These are phyloP conservation scores for Nipponia nippon DNA, from an alignment of 2,113 vertebrate genomes.

Conservation along the genomic window DNA sequence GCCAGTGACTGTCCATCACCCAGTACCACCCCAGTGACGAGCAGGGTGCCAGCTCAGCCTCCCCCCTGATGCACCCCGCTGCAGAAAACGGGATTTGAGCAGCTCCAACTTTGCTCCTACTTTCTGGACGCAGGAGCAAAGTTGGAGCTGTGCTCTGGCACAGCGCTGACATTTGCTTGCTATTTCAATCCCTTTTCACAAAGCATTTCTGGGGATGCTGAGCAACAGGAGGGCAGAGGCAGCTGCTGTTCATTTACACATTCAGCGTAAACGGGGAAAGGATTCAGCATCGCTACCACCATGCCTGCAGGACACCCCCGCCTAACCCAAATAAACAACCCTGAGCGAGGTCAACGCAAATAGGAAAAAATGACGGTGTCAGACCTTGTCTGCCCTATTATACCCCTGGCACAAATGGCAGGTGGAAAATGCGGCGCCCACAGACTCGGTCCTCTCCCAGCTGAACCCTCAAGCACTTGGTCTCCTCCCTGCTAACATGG, in stretches of 20 bases:
- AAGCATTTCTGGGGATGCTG: background rate
- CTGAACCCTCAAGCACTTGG: background rate
- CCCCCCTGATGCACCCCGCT: fast-evolving
- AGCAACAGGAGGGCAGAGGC: constrained; percentile 41
- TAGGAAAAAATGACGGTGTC: background rate
- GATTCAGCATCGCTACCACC: background rate
- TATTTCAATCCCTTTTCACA: background rate
- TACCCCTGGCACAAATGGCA: background rate
- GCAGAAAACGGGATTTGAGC: background rate
- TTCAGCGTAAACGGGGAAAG: background rate
- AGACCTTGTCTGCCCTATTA: background rate
- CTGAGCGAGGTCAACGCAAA: background rate
- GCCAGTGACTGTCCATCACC: background rate
- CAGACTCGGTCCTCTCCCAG: background rate
- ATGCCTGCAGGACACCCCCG: background rate
- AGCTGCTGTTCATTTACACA: constrained; percentile 30
- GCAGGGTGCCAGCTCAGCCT: background rate
- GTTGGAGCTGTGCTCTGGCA: background rate
- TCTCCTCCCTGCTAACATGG: background rate
- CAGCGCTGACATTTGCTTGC: background rate
- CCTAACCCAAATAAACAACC: constrained; percentile 4
- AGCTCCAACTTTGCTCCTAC: background rate
- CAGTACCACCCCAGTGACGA: background rate
- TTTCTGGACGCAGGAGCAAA: background rate
- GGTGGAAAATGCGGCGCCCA: background rate